These are phyloP conservation scores for Spondyliosoma cantharus DNA, from an alignment of 2,797 vertebrate species.

Conservation along the genomic window DNA sequence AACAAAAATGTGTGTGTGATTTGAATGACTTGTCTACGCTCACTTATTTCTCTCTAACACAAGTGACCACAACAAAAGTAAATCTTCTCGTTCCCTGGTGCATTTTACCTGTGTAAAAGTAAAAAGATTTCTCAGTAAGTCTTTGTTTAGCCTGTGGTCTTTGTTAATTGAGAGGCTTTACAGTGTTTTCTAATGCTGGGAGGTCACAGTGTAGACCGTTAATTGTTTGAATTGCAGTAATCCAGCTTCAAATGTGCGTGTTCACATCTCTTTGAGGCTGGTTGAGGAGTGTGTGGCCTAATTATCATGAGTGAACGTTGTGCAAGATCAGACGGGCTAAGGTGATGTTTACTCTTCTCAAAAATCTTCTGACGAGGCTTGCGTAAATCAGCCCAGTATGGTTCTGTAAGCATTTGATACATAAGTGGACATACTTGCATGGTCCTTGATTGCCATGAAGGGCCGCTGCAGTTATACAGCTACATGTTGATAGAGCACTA, in stretches of 20 bases:
- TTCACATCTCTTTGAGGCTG: neutral
- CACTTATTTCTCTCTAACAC: neutral
- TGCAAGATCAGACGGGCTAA: neutral
- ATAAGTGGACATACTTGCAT: neutral
- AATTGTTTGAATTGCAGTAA: slow-evolving; percentile 5
- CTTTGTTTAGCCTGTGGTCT: slow-evolving; percentile 4
- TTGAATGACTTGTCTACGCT: neutral
- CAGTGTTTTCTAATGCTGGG: slow-evolving; percentile 1
- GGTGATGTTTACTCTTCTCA: neutral
- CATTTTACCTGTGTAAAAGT: slow-evolving; percentile 2
- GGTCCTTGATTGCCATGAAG: neutral
- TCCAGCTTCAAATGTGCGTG: neutral
- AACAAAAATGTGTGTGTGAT: neutral
- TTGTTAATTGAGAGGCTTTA: neutral
- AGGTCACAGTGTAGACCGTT: neutral
- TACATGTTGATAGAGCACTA: neutral
- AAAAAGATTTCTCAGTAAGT: slow-evolving; percentile 9
- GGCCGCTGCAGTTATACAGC: neutral
- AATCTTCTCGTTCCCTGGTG: neutral
- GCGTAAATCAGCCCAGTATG: neutral
- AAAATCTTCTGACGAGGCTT: neutral
- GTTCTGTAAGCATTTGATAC: neutral
- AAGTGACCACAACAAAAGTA: neutral
- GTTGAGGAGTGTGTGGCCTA: slow-evolving; percentile 6
- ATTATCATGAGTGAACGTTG: neutral